These are phyloP conservation scores for Diplodus puntazzo DNA, from an alignment of 2,797 vertebrate genomes.

Conservation along the genomic window DNA sequence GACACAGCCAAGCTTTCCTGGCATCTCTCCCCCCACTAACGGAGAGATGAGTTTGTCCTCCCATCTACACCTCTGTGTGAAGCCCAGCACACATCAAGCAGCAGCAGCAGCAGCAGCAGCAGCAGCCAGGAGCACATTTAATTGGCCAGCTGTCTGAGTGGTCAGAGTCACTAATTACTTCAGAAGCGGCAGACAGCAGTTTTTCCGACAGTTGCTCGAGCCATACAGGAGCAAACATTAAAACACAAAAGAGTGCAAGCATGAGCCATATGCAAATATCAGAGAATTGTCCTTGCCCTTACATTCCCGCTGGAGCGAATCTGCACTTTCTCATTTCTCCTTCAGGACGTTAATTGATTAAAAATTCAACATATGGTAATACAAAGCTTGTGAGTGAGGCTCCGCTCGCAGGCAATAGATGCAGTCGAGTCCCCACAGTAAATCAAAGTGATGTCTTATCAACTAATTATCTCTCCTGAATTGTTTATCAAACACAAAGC, in stretches of 20 bases:
- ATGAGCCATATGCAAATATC: slow-evolving; percentile 64
- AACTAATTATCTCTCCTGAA: slow-evolving; percentile 78
- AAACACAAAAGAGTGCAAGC: slow-evolving; percentile 31
- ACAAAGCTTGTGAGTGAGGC: slow-evolving; percentile 52
- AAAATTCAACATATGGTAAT: slow-evolving; percentile 81
- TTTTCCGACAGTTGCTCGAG: slow-evolving; percentile 41
- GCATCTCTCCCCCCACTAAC: slow-evolving; percentile 64
- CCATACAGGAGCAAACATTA: slow-evolving; percentile 24
- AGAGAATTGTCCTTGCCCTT: slow-evolving; percentile 67
- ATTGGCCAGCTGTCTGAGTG: slow-evolving; percentile 77
- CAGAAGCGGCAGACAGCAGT: slow-evolving; percentile 50
- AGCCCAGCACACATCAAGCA: slow-evolving; percentile 72
- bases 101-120: slow-evolving; percentile 73
- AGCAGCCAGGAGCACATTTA: slow-evolving; percentile 56
- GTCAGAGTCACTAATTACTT: slow-evolving; percentile 72
- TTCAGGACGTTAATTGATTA: slow-evolving; percentile 76
- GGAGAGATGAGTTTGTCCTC: slow-evolving; percentile 75
- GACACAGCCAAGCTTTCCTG: slow-evolving; percentile 79
- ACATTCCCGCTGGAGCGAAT: slow-evolving; percentile 66
- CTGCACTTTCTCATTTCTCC: slow-evolving; percentile 73
- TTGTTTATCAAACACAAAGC: slow-evolving; percentile 78
- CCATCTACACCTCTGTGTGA: slow-evolving; percentile 78
- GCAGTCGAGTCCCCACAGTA: slow-evolving; percentile 57
- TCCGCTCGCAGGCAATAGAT: slow-evolving; percentile 66
- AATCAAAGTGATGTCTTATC: slow-evolving; percentile 73